Base-by-base conservation (phyloP, 2,888 invertebrate genomes). In the Parochlus steinenii region DNA sequence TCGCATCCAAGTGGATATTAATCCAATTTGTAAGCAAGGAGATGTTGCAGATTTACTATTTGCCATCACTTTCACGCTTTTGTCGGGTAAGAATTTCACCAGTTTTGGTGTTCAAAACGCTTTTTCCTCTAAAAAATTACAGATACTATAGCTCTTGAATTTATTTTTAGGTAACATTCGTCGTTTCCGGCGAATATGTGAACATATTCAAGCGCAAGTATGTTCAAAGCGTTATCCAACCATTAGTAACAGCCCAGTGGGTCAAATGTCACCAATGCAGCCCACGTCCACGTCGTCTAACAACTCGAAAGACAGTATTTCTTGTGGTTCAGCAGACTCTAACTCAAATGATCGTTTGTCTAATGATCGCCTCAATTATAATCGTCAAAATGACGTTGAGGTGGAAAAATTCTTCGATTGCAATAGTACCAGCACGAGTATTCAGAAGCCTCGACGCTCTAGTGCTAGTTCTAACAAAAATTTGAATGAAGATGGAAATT, bases 121-220 rank as follows among this genome's bases (percentile, higher is more conserved):
- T 14, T 10, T 15, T 14, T 23, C 4, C 32, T n/a, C 24, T 22
- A 14, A 6, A 17, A 10, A 10, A 28, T 34, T 8, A 10, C 10
- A 6, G 5, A 14, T 25, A 33, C 6, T 14, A 28, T 22, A 22
- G 3, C 16, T 19, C 22, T 11, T 19, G 11, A 14, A 10, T 28
- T 29, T 27, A 8, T 16, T 37, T 37, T 22, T 56, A 89, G 92
- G 93, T 40, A 93, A 93, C 55, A 87, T 92, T 47, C 74, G 93
- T 37, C 71, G 95, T 41, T 95, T 95, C 63, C 72, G 92, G 37
- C 71, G 93, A 48, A 87, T 95, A 45, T 93, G 93, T 62, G 95
- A 95, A 55, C 89, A 93, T 61, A 86, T 95, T 44, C 93, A 95
- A 55, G 72, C 80, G 20, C 85, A 86, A 44, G 79, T 83, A 45